Base-by-base conservation (phyloP, 2,797 vertebrate genomes). In the Falco rusticolus region DNA sequence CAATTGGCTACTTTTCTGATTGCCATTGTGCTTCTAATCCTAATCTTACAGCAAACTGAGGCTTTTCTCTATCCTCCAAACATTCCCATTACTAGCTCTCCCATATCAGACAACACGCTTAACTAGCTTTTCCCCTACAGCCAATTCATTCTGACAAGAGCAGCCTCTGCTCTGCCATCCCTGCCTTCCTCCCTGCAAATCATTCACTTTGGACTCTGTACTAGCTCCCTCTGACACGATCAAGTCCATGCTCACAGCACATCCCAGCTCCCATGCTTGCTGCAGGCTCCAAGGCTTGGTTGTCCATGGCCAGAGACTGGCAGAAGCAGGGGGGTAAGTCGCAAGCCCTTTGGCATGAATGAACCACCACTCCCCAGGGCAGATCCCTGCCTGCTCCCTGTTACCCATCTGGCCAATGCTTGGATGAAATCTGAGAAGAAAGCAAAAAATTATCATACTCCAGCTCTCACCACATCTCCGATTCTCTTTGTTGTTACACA, bases 401-500 rank as follows among this genome's bases (percentile, higher is more conserved):
- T 76, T 57, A 78, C 24, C 37, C 39, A 53, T 64, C 61, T 84
- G 76, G 84, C 72, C 69, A 75, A 87, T 39, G 59, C 22, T 22
- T 65, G 65, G 75, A 90, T 65, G 71, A 74, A 82, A 84, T 91
- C n/a, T 45, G 56, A 94, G 87, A 95, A 91, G 80, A 96, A 96
- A 96, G 89, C 45, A 94, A 90, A 75, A 89, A 85, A 93, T 68
- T 65, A 85, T 19, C 84, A 70, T 74, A 86, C n/a, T 86, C 43
- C 76, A 89, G 43, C 69, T 94, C 82, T 59, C 54, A 84, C 37
- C 34, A 69, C 76, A 95, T 91, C 66, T 89, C 43, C 1, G 12
- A 95, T 91, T 92, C 92, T 96, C 61, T 95, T 82, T 94, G 61
- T 84, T 90, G 72, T 79, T 89, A 93, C 29, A 76, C n/a, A 81